Base-by-base conservation (phyloP, 2,888 invertebrate species). In the Temnothorax ravouxi region DNA sequence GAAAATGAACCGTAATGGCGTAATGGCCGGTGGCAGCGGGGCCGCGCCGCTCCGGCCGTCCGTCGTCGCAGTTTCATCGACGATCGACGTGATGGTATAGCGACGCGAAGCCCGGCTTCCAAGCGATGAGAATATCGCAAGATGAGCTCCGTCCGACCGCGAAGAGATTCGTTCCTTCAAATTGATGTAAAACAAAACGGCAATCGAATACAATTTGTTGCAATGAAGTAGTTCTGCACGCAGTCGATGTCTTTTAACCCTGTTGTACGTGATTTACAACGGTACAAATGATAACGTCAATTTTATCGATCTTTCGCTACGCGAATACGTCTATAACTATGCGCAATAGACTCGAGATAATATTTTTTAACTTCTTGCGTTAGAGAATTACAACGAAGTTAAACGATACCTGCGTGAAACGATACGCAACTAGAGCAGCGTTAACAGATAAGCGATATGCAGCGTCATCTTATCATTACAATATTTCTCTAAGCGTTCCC, bases 1-100 rank as follows among this genome's bases (percentile, higher is more conserved):
- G 89, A 92, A 93, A 93, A 93, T 91, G 86, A 93, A 92, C 87
- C 87, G 89, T 94, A 93, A 94, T 94, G 91, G 92, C 90, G 89
- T 92, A 93, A 93, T 93, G 91, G 92, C 62, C 75, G 80, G 66
- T 88, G 74, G 79, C 76, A 76, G 75, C 74, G 74, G 52, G 72
- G 86, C 83, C 64, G 84, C 38, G 34, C 34, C 34, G 6, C 34
- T 6, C 34, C 34, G 34, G 59, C 50, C 66, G 44, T 18, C 62
- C 74, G 66, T 25, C 54, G 56, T 79, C 41, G 71, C 77, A 71
- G 71, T 75, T 81, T 71, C 83, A 77, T 83, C 69, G 69, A 64
- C 50, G 47, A 71, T 79, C 83, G 80, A 80, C 74, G 61, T 61
- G 74, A 47, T 66, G 47, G 29, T 44, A 59, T 44, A 59, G 71